Evolutionary conservation across 2,113 vertebrate species (phyloP), one percentile per base, ranked within the genome.

Genomic region (Dicaeum eximium): DNA sequence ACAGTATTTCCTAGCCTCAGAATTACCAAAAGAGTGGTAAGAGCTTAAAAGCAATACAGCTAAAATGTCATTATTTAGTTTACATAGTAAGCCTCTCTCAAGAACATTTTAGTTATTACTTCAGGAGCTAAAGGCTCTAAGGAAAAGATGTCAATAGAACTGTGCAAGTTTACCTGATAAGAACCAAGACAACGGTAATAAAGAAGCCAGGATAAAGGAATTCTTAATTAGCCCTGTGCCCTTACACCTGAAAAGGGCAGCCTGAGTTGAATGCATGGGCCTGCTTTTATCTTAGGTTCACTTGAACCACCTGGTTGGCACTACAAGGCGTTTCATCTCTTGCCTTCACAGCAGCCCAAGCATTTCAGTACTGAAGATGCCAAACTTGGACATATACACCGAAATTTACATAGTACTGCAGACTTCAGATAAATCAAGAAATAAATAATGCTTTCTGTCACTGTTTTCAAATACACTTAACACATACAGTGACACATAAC

Each of bases 401-500:
- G 40, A 11, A 25, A 45, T 37, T 31, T 40, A 57, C 18, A 23
- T 2, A 47, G 4, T 5, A 38, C 4, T 31, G 11, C 14, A 58
- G 5, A 35, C 9, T 58, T 15, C 16, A 47, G 25, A 30, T 20
- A 40, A 71, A 56, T 35, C 40, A 40, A 37, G 6, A 17, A 15
- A 28, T 9, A 37, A 28, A 7, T 11, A 20, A 9, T 15, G 14
- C 9, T 74, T 50, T 75, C 38, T n/a, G 21, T 9, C 7, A 2
- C 5, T 75, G 37, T 15, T 45, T 74, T 80, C 35, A 64, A 77
- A 23, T 33, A 19, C 6, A 25, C 28, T 45, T 64, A 30, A 27
- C 2, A 14, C 1, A 1, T 10, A 13, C 2, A 25, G 4, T 22
- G 13, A 45, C 15, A 65, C 5, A 5, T 4, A 44, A 16, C 37